Base-by-base conservation (phyloP, 2,888 invertebrate species). In the Meteorus cinctellus region DNA sequence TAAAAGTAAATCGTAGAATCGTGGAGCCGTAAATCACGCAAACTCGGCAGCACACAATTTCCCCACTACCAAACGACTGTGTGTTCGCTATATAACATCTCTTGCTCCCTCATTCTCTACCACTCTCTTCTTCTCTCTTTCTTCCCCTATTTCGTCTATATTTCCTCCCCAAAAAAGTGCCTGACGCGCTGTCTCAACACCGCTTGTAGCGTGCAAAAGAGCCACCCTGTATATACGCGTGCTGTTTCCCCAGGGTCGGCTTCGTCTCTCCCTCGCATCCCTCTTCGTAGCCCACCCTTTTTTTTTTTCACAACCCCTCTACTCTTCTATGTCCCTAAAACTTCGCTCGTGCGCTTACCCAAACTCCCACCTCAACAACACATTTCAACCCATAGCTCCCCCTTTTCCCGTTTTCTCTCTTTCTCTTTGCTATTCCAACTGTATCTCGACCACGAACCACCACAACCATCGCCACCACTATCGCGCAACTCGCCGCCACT, bases 1-100 rank as follows among this genome's bases (percentile, higher is more conserved):
- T 77, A 77, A 77, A 78, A 78, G 76, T 78, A 76, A 78, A 80
- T 77, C 66, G 65, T 74, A 69, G 67, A 65, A 77, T 70, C 74
- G 77, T 74, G 76, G 73, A 51, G 31, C 75, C 72, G 73, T 76
- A 77, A 79, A 77, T 77, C 79, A 80, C 76, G 77, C 74, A 66
- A 60, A 69, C 67, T 65, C 51, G 41, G 34, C 55, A 75, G 36
- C 60, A n/a, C 72, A 41, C 60, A 72, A 63, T 72, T 72, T 63
- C 72, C 63, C 69, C 29, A 48, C 41, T 66, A 66, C 41, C 27
- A 19, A 41, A 41, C 36, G 41, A 41, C 55, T 16, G 4, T 24
- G 14, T 31, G 12, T 41, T 67, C 45, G 16, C 27, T 41, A 27
- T 41, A 51, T 48, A 16, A 36, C 72, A 66, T 72, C 48, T 72